Conservation (phyloP, 2,888 invertebrate species). For the Frankliniella intonsa region DNA sequence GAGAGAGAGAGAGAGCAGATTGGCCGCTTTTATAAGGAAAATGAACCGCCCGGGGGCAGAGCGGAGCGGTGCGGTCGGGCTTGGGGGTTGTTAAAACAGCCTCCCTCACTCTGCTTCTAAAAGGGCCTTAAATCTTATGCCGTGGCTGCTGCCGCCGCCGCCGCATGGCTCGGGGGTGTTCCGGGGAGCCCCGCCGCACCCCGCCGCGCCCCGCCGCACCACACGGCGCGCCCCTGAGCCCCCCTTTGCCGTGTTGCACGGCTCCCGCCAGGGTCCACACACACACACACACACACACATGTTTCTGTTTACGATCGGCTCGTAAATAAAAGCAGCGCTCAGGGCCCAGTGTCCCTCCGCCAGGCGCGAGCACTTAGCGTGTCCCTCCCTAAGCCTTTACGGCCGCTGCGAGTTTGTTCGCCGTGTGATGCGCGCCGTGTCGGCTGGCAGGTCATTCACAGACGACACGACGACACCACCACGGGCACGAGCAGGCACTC, state of each 20-base stretch:
- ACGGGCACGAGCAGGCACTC: no score
- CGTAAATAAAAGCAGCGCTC: neutral
- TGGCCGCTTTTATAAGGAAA: slow-evolving; percentile 16
- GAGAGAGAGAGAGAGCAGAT: no score
- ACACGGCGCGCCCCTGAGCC: no score
- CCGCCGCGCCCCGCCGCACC: no score
- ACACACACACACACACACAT: neutral
- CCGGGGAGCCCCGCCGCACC: no score
- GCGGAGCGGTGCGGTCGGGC: neutral
- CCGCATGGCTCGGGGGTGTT: neutral
- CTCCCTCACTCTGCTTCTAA: slow-evolving; percentile 2
- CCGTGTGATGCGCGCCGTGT: no score
- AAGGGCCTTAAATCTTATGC: slow-evolving; percentile 21
- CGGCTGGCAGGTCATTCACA: no score
- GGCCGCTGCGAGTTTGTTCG: no score
- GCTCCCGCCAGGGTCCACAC: neutral
- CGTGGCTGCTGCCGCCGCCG: neutral
- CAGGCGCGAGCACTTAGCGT: slow-evolving; percentile 8
- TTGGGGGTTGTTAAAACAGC: slow-evolving; percentile 21
- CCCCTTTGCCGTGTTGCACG: neutral
- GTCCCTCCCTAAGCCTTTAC: neutral
- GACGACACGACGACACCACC: no score
- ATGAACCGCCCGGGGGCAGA: slow-evolving; percentile 9
- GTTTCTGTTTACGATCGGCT: slow-evolving; percentile 20
- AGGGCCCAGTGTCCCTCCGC: neutral